Conservation (phyloP, 2,113 vertebrate genomes). For the Corythornis vintsioides region DNA sequence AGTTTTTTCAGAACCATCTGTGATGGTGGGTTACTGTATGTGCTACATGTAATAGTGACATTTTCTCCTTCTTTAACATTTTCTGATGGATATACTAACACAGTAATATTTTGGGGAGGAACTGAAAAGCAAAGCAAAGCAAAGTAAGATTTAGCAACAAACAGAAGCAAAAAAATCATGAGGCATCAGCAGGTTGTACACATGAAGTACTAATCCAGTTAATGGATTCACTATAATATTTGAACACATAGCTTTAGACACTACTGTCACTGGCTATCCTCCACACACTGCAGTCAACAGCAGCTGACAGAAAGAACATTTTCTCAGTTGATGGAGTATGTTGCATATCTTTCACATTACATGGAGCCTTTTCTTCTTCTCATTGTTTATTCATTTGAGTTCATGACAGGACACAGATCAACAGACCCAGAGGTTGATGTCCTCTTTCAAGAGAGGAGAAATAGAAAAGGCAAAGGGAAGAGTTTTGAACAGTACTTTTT, state of each 20-base stretch:
- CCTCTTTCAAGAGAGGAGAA: not conserved
- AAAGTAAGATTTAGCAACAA: not conserved
- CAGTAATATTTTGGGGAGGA: conserved; percentile 24
- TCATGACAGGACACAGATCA: not conserved
- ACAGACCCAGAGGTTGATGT: not conserved
- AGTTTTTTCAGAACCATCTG: conserved; percentile 44
- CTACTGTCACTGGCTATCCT: not conserved
- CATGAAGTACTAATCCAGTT: not conserved
- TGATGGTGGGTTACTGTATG: conserved; percentile 26
- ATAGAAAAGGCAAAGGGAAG: not conserved
- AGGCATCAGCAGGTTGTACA: not conserved
- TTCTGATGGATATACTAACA: conserved; percentile 37
- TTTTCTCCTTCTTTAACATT: conserved; percentile 53
- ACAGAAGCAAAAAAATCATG: not conserved
- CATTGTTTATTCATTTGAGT: not conserved
- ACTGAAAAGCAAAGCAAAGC: conserved; percentile 38
- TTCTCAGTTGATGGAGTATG: not conserved
- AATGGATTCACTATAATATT: not conserved
- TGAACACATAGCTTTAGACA: not conserved
- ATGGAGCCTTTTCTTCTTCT: not conserved
- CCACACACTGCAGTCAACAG: not conserved
- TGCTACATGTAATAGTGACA: conserved; percentile 23
- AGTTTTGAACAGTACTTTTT: not conserved
- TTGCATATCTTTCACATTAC: not conserved
- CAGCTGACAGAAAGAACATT: not conserved